A percentile compares a stretch with the other conserved stretches of the same genome.
These are phyloP conservation scores for Tapera naevia DNA, from an alignment of 2,797 vertebrate species.

Conservation along the genomic window DNA sequence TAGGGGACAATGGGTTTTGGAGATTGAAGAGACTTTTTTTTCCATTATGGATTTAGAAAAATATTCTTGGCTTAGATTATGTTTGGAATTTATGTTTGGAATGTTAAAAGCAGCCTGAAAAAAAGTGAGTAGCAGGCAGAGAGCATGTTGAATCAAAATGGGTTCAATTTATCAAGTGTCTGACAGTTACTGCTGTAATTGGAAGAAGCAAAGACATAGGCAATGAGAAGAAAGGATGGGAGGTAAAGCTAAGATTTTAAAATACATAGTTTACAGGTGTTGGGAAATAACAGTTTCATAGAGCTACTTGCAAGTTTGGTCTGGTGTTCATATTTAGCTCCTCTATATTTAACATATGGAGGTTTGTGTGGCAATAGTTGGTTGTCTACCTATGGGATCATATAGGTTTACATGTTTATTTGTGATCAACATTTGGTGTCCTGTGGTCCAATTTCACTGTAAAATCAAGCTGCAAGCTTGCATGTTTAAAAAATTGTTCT, in stretches of 20 bases:
- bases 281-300: background rate
- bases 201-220: background rate
- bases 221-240: background rate
- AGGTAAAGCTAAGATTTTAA: background rate
- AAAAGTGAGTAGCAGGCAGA: background rate
- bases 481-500: background rate
- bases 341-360: background rate
- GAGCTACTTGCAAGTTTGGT: background rate
- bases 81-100: background rate
- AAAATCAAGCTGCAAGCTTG: background rate
- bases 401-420: background rate
- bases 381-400: fast-evolving
- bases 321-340: background rate
- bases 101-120: background rate
- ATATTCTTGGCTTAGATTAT: background rate
- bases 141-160: background rate
- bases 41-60: background rate
- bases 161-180: background rate
- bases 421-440: background rate
- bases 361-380: background rate
- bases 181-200: background rate
- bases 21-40: background rate
- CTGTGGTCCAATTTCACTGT: background rate
- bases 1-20: background rate
- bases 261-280: background rate